Evolutionary conservation across 2,113 vertebrate genomes (phyloP), one percentile per base, ranked within the genome.

Genomic region (Irena cyanogastra): DNA sequence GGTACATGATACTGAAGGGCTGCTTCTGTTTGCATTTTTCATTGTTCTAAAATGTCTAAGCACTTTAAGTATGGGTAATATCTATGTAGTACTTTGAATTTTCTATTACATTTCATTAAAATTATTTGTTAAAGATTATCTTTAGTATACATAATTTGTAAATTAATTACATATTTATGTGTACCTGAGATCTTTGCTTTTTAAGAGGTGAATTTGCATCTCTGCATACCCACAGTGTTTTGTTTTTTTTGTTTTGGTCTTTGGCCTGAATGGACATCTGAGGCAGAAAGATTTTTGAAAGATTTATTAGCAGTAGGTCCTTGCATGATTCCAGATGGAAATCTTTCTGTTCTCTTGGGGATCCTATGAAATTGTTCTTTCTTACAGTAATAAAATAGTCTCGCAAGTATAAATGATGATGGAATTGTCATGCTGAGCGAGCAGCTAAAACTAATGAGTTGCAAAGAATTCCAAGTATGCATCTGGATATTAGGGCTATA

Each of bases 361-460:
- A 63, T 74, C 23, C 65, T 82, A 11, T 71, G 57, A 59, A 91
- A 82, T 79, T 79, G 16, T 76, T 89, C 17, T 59, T 82, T 89
- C 35, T 18, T 83, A 24, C 24, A 56, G 70, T 79, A 49, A 89
- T 61, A 54, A 88, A 44, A 65, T 68, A 78, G 35, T 78, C 12
- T 89, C 24, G 88, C 26, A 87, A 91, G 33, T 82, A 52, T 59
- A 63, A 83, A 33, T 47, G 45, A 42, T 89, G 30, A 39, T 84
- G 47, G 65, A 89, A 66, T 66, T 84, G 30, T 85, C 60, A 78
- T 84, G 72, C 83, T 94, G 87, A 89, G 35, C 1, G 8, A 89
- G 74, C 84, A 95, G 37, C 60, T 94, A 59, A 89, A 86, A 91
- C 60, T 87, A 94, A 84, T 76, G 61, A 95, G 23, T 77, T 77